Evolutionary conservation across 2,888 invertebrate genomes (phyloP), one percentile per base, ranked within the genome.

Genomic region (Napeogenes sylphis): DNA sequence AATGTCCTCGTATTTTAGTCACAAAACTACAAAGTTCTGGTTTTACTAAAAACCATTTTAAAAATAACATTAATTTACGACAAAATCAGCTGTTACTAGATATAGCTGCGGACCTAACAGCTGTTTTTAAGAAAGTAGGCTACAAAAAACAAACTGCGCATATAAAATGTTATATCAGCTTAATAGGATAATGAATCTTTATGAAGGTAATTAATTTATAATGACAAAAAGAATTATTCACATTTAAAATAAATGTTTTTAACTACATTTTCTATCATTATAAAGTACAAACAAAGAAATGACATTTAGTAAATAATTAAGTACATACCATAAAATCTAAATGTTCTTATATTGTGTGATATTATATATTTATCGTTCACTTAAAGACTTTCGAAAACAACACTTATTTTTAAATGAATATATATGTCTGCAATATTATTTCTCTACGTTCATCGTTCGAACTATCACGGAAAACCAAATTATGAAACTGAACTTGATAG

Each of bases 41-140:
- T 42, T 42, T 6, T 42, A 42, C 3, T 42, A 3, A 4, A 12
- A 42, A 42, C 10, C 10, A 10, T 42, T 10, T 42, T 42, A 10
- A 10, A 42, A 10, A 10, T 42, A 10, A 42, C 6, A 61, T 63
- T 35, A 56, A 67, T 64, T 58, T 64, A 70, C 68, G 68, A 73
- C 63, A 69, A 70, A 72, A 74, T 79, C 82, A 85, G 85, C 85
- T 85, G 85, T 81, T 81, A 64, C 65, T 58, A 56, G 47, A 38
- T 45, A 69, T 79, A 75, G 75, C 80, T 86, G 84, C 85, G 85
- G 83, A 80, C 76, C 72, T 78, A 83, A 84, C 87, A 87, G 87
- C 87, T 88, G 88, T 83, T 82, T 76, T 73, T 68, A 72, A 74
- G 82, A 87, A 87, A 87, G 84, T 85, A 77, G 85, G 68, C 65